These are phyloP conservation scores for Aplysia californica DNA, from an alignment of 1,140 invertebrate species.

Conservation along the genomic window DNA sequence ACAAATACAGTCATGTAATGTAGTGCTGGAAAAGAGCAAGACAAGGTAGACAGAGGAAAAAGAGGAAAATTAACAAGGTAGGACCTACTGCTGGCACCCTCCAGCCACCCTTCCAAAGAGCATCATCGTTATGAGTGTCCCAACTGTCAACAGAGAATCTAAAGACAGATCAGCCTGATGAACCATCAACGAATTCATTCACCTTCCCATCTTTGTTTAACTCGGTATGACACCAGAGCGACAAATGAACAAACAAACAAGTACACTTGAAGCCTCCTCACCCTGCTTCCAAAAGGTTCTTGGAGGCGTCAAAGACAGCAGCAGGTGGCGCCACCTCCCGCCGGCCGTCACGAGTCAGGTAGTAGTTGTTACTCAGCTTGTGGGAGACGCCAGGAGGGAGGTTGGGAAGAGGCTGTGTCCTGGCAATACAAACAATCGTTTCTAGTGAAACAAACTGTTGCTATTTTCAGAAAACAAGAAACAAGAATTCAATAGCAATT, in stretches of 20 bases:
- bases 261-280: not conserved
- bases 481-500: not conserved
- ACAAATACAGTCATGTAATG: too few species aligned
- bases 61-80: too few species aligned
- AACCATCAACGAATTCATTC: not conserved
- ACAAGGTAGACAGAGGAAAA: too few species aligned
- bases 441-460: too few species aligned
- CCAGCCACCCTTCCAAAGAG: too few species aligned
- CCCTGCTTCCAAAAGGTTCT: not conserved
- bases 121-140: not conserved
- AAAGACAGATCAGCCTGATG: not conserved
- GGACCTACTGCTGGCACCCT: too few species aligned
- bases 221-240: not conserved
- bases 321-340: conserved; percentile 77
- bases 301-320: not conserved
- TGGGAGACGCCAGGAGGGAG: conserved; percentile 81
- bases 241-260: not conserved
- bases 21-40: too few species aligned
- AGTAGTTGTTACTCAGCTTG: conserved; percentile 82
- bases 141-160: not conserved
- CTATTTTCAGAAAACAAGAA: conserved; percentile 15
- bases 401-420: conserved; percentile 78
- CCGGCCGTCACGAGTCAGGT: conserved; percentile 80
- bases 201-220: too few species aligned
- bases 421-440: too few species aligned